Percentiles rank a stretch among this genome's conserved stretches.
phyloP scores from a whole-genome alignment of 1,140 invertebrate species.

The Spodoptera litura region DNA sequence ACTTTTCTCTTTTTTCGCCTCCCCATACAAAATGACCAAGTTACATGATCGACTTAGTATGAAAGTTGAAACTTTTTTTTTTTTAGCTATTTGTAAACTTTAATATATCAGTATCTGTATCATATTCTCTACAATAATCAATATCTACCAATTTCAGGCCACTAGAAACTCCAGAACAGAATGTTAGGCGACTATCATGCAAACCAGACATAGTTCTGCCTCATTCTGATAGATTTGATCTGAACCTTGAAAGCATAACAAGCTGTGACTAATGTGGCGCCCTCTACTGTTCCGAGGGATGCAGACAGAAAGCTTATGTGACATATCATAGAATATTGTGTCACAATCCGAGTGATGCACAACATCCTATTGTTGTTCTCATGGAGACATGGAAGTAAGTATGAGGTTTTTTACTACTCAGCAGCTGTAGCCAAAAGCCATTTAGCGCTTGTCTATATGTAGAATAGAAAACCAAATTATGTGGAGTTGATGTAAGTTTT shows the following conservation, averaged over 20 bases:
- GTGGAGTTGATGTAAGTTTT: too few relatives aligned
- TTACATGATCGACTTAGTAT: too few relatives aligned
- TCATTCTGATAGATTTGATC: slow-evolving; percentile 91
- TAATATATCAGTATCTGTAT: too few relatives aligned
- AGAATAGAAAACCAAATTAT: too few relatives aligned
- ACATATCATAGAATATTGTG: slow-evolving; percentile 94
- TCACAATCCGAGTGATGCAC: slow-evolving; percentile 86
- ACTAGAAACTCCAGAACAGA: slow-evolving; percentile 95
- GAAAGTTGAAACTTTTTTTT: too few relatives aligned
- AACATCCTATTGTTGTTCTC: slow-evolving; percentile 92
- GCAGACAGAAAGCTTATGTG: slow-evolving; percentile 89
- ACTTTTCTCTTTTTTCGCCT: too few relatives aligned
- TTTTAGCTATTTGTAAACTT: too few relatives aligned
- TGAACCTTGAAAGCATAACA: slow-evolving; percentile 87
- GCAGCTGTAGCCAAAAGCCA: too few relatives aligned
- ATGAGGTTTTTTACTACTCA: too few relatives aligned
- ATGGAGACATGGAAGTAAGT: slow-evolving; percentile 95
- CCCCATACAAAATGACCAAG: too few relatives aligned
- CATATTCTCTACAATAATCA: too few relatives aligned
- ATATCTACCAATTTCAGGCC: slow-evolving; percentile 85
- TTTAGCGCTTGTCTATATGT: too few relatives aligned
- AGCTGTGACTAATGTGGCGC: slow-evolving; percentile 92
- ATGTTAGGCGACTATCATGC: slow-evolving; percentile 91
- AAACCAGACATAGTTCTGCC: slow-evolving; percentile 90
- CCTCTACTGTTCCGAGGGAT: slow-evolving; percentile 93